These are phyloP conservation scores for Drosophila kambysellisi DNA, from an alignment of 2,888 invertebrate species.

Conservation along the genomic window DNA sequence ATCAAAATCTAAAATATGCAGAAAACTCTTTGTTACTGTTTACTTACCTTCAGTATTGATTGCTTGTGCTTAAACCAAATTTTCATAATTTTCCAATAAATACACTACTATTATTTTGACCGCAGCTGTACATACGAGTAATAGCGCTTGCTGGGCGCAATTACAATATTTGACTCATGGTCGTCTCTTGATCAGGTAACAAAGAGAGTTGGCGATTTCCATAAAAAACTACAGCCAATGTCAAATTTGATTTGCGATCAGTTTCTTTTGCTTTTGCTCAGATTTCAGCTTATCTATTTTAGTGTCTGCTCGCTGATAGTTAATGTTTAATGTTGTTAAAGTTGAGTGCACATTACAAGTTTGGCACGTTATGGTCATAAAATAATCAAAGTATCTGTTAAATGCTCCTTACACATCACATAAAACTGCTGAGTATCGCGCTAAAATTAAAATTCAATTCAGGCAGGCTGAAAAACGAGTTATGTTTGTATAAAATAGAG, in stretches of 20 bases:
- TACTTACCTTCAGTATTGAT: background rate
- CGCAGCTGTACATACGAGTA: background rate
- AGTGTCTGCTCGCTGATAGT: constrained; percentile 3
- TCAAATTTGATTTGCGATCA: background rate
- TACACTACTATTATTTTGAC: background rate
- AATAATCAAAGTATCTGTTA: constrained; percentile 70
- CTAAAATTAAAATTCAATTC: constrained; percentile 68
- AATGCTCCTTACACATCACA: constrained; percentile 66
- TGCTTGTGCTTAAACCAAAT: background rate
- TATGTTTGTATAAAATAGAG: background rate
- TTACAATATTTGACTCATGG: constrained; percentile 41
- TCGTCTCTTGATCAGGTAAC: constrained; percentile 8
- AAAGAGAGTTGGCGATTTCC: constrained; percentile 11
- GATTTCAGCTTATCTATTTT: constrained; percentile 4
- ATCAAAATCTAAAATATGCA: background rate
- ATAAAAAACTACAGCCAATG: background rate
- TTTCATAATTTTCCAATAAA: background rate
- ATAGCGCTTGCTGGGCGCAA: background rate
- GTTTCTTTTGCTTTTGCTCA: background rate
- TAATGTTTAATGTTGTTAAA: background rate
- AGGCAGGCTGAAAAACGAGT: constrained; percentile 4
- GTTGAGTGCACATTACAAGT: constrained; percentile 18
- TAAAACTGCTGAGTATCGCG: constrained; percentile 25
- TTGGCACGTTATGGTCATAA: constrained; percentile 73
- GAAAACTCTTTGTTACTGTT: background rate